phyloP scores from a whole-genome alignment of 2,113 vertebrate genomes.

The Ceyx melanurus region DNA sequence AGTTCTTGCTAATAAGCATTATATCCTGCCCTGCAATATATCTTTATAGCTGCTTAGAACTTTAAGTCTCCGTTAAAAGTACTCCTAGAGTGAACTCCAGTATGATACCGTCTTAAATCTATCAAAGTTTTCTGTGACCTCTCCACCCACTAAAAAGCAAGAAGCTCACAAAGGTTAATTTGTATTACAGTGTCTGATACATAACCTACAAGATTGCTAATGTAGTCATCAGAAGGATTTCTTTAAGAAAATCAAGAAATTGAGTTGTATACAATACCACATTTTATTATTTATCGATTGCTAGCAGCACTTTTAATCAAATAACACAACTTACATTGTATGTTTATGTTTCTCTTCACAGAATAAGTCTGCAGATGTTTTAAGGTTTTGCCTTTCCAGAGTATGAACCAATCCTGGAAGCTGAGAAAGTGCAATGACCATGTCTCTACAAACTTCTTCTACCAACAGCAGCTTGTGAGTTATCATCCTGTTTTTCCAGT shows the following conservation, averaged over 20 bases:
- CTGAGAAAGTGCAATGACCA: fast-evolving
- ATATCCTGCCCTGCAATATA: not conserved
- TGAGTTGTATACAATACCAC: not conserved
- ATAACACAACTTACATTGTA: not conserved
- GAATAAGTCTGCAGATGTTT: not conserved
- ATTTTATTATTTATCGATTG: not conserved
- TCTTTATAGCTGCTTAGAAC: not conserved
- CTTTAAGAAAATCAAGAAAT: not conserved
- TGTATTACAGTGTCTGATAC: not conserved
- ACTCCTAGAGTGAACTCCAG: not conserved
- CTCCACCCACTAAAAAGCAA: not conserved
- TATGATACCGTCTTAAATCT: not conserved
- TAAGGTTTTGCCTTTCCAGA: not conserved
- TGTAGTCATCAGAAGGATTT: not conserved
- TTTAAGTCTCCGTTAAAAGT: not conserved
- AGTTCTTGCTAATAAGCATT: not conserved
- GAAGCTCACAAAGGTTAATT: not conserved
- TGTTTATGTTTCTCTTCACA: not conserved
- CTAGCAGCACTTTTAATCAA: not conserved
- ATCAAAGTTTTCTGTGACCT: not conserved
- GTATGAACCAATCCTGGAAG: not conserved
- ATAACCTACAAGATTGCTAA: not conserved
- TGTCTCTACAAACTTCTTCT: not conserved
- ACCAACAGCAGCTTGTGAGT: not conserved
- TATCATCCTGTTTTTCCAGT: not conserved